Conservation (phyloP, 2,113 vertebrate species). For the Clupea harengus region DNA sequence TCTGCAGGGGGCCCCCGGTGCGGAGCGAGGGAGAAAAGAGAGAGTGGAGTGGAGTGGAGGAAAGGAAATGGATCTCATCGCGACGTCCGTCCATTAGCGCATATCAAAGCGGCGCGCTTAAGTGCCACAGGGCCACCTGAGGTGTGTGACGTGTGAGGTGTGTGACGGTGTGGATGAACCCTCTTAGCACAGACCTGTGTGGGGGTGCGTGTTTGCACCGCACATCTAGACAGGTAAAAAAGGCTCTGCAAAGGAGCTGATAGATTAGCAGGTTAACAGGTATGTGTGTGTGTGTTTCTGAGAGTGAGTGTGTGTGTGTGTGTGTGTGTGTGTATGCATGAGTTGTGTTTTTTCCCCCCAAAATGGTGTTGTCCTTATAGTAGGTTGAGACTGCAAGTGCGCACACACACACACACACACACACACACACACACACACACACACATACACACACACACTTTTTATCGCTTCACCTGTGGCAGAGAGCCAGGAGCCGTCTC, state of each 20-base stretch:
- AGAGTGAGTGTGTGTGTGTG: not conserved
- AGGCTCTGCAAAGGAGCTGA: not conserved
- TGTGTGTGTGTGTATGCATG: not conserved
- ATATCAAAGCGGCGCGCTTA: not conserved
- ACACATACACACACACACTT: constrained; percentile 30
- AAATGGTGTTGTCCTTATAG: constrained; percentile 26
- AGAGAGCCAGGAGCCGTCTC: constrained; percentile 51
- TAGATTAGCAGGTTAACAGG: not conserved
- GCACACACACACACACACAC: not conserved
- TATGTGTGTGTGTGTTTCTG: not conserved
- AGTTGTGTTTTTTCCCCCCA: not conserved
- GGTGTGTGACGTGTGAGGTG: no score
- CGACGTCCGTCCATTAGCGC: not conserved
- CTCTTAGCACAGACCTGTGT: not conserved
- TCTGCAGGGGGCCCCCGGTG: not conserved
- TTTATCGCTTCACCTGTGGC: constrained; percentile 53
- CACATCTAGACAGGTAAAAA: not conserved
- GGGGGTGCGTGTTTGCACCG: not conserved
- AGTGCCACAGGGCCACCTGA: not conserved
- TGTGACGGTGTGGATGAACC: not conserved
- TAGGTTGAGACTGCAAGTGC: constrained; percentile 40
- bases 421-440: constrained; percentile 3
- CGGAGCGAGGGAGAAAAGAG: not conserved
- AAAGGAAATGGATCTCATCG: not conserved
- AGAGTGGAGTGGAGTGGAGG: not conserved